phyloP scores from a whole-genome alignment of 2,888 invertebrate species.

The Trachelus stipa region DNA sequence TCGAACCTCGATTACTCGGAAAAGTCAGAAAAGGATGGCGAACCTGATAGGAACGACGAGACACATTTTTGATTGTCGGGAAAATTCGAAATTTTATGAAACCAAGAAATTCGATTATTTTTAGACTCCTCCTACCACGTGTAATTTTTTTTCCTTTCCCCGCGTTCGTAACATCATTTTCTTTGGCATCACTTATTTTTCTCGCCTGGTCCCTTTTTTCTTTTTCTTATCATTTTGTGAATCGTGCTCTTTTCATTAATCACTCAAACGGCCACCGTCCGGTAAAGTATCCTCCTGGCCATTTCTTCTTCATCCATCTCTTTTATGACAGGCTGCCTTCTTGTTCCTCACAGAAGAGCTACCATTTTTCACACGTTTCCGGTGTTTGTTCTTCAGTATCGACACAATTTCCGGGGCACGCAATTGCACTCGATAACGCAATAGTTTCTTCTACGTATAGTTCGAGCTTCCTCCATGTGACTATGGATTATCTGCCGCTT shows the following conservation, averaged over 20 bases:
- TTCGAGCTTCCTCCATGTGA: not conserved
- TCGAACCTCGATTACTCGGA: not conserved
- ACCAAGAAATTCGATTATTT: not conserved
- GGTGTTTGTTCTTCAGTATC: conserved; percentile 8
- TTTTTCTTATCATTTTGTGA: not conserved
- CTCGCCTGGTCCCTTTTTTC: not conserved
- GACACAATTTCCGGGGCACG: not conserved
- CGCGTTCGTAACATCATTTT: not conserved
- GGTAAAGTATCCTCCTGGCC: conserved; percentile 9
- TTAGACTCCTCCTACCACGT: not conserved
- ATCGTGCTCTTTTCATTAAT: conserved; percentile 13
- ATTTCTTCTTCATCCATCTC: conserved; percentile 15
- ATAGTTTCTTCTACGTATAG: not conserved
- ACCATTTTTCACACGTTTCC: conserved; percentile 19
- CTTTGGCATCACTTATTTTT: not conserved
- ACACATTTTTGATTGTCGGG: not conserved
- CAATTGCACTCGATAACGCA: not conserved
- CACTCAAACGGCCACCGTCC: conserved; percentile 15
- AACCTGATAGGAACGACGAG: not conserved
- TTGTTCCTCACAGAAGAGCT: conserved; percentile 10
- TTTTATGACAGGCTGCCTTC: conserved; percentile 12
- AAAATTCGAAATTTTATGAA: not conserved
- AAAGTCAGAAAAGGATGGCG: not conserved
- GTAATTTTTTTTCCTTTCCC: not conserved
- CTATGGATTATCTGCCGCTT: not conserved